Evolutionary conservation across 2,888 invertebrate species (phyloP).

Genomic region (Hydriomena furcata): DNA sequence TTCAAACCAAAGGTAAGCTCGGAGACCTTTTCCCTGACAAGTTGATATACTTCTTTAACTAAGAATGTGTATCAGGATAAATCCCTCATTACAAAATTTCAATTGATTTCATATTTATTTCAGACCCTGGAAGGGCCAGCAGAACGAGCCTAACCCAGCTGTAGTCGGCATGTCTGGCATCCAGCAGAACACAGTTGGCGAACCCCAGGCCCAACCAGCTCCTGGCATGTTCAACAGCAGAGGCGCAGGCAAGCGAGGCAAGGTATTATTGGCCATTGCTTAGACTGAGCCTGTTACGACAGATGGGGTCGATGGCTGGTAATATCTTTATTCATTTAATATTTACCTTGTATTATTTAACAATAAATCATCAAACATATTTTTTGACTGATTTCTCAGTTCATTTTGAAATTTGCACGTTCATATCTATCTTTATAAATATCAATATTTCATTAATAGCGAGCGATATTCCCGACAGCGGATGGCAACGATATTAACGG

Average conservation of each 20-base stretch:
- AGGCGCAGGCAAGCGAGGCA: constrained; percentile 75
- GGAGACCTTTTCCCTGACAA: too few relatives aligned
- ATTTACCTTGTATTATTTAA: too few relatives aligned
- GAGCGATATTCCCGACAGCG: constrained; percentile 76
- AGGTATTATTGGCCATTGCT: constrained; percentile 51
- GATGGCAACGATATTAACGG: constrained; percentile 76
- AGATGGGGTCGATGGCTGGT: constrained; percentile 28
- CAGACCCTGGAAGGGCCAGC: constrained; percentile 79
- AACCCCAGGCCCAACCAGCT: constrained; percentile 66
- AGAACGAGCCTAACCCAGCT: constrained; percentile 74
- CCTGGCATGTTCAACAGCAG: constrained; percentile 75
- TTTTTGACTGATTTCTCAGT: too few relatives aligned
- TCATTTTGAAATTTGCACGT: too few relatives aligned
- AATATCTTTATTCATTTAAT: constrained; percentile 26
- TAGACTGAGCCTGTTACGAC: constrained; percentile 23
- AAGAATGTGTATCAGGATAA: too few relatives aligned
- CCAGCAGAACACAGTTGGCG: constrained; percentile 66
- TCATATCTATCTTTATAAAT: neutral
- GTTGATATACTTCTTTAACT: too few relatives aligned
- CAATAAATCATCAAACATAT: too few relatives aligned
- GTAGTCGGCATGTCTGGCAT: constrained; percentile 72
- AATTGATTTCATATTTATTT: neutral
- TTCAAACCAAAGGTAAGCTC: too few relatives aligned
- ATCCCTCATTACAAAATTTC: too few relatives aligned
- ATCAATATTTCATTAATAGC: constrained; percentile 67